phyloP scores from a whole-genome alignment of 2,888 invertebrate genomes.

The Pammene aurita region DNA sequence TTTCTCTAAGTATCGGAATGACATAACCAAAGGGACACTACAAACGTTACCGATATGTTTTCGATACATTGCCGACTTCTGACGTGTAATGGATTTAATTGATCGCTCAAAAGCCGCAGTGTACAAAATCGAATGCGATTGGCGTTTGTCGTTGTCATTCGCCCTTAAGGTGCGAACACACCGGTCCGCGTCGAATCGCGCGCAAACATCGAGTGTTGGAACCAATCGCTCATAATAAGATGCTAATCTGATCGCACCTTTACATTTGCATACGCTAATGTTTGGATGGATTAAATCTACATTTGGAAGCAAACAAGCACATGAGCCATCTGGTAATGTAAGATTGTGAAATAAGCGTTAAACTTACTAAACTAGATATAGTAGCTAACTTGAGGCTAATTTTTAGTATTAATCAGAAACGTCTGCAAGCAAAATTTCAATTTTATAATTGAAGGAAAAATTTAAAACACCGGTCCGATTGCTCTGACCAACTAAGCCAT shows the following conservation, averaged over 20 bases:
- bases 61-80: too few relatives aligned
- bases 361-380: too few relatives aligned
- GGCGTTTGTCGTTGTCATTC: neutral
- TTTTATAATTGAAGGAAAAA: too few relatives aligned
- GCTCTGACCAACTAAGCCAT: too few relatives aligned
- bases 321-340: neutral
- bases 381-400: too few relatives aligned
- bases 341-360: neutral
- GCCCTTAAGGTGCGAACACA: conserved; percentile 58
- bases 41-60: neutral
- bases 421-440: too few relatives aligned
- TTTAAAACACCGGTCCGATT: too few relatives aligned
- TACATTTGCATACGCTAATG: conserved; percentile 74
- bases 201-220: conserved; percentile 75
- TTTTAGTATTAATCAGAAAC: too few relatives aligned
- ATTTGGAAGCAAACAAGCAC: conserved; percentile 4
- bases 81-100: too few relatives aligned
- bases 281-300: conserved; percentile 45
- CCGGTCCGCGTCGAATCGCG: conserved; percentile 76
- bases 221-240: conserved; percentile 78
- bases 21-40: neutral
- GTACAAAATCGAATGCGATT: neutral
- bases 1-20: neutral
- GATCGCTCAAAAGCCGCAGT: neutral
- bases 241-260: conserved; percentile 81